A percentile compares a stretch with the other conserved stretches of the same genome.
These are phyloP conservation scores for Nemopilema nomurai DNA, from an alignment of 30 jellyfish, hydroid and myxozoan species.

Conservation along the genomic window DNA sequence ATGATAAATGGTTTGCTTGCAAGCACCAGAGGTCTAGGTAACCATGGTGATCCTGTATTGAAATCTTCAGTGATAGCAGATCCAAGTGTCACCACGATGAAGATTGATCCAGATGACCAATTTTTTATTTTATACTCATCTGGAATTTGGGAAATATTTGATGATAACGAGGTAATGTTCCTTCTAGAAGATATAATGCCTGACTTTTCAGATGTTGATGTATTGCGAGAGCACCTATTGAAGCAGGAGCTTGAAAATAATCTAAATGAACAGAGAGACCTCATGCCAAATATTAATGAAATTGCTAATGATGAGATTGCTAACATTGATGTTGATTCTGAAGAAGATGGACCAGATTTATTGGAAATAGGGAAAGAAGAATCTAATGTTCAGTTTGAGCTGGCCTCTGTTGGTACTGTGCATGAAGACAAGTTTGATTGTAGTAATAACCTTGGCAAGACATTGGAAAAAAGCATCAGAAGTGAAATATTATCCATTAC, in stretches of 20 bases:
- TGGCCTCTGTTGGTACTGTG: background rate
- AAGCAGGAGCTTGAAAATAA: background rate
- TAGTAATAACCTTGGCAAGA: background rate
- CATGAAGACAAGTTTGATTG: background rate
- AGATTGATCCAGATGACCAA: slow-evolving; percentile 40
- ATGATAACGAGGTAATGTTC: slow-evolving; percentile 67
- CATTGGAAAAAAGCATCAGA: too few species aligned
- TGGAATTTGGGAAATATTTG: slow-evolving; percentile 67
- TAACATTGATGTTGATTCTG: background rate
- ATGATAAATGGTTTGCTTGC: slow-evolving; percentile 46
- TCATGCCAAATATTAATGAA: background rate
- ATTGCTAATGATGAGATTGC: background rate
- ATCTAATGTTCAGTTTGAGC: background rate
- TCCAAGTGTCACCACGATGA: slow-evolving; percentile 27
- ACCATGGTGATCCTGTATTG: slow-evolving; percentile 66
- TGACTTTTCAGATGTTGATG: slow-evolving; percentile 42
- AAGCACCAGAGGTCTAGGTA: slow-evolving; percentile 76
- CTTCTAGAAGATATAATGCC: slow-evolving; percentile 74
- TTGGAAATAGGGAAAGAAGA: background rate
- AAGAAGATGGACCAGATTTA: background rate
- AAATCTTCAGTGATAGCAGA: slow-evolving; percentile 29
- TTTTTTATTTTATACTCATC: slow-evolving; percentile 43
- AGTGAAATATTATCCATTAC: too few species aligned
- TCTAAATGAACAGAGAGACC: background rate
- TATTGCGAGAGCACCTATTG: slow-evolving; percentile 38